Evolutionary conservation across 2,888 invertebrate species (phyloP), one percentile per base, ranked within the genome.

Genomic region (Leptothorax acervorum): DNA sequence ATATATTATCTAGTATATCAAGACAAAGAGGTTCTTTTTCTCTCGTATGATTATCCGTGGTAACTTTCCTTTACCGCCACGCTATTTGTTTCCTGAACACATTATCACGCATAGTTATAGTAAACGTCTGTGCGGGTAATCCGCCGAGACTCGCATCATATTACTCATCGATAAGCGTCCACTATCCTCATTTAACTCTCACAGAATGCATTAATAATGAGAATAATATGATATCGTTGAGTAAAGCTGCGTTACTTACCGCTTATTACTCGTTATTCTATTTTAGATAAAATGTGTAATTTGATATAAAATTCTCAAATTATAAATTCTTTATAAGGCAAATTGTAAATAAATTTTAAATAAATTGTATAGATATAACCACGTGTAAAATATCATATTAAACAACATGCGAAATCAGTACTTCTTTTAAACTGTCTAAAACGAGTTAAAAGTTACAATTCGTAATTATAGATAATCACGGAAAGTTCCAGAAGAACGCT

Each of bases 31-130:
- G 45, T 8, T 87, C 86, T 87, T 82, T 86, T 84, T 82, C 83
- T 79, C 68, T 60, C 79, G 71, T 55, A 66, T 63, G 82, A 79
- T 85, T 70, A 75, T 71, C 55, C 53, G 31, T 66, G 65, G 90
- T 87, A 90, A 88, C 66, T 90, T 90, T 87, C 87, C 87, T 90
- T 81, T 70, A 85, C 60, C 73, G 28, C 60, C 81, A 71, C 83
- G 82, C 79, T 87, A 65, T 81, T 87, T 87, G 71, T 87, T 78
- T 84, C 57, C 82, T 39, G 79, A 63, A 68, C 70, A 65, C 55
- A 84, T 86, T 90, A 88, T 88, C 84, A 55, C 55, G n/a, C 62
- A 65, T 57, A 71, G 68, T 78, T 79, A 74, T 82, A 48, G 73
- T 66, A 68, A 85, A 66, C 48, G 45, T 35, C 63, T 73, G 60